Percentiles rank a stretch among this genome's conserved stretches.
These are phyloP conservation scores for Lepus americanus DNA, from an alignment of 2,113 vertebrate genomes.

Conservation along the genomic window DNA sequence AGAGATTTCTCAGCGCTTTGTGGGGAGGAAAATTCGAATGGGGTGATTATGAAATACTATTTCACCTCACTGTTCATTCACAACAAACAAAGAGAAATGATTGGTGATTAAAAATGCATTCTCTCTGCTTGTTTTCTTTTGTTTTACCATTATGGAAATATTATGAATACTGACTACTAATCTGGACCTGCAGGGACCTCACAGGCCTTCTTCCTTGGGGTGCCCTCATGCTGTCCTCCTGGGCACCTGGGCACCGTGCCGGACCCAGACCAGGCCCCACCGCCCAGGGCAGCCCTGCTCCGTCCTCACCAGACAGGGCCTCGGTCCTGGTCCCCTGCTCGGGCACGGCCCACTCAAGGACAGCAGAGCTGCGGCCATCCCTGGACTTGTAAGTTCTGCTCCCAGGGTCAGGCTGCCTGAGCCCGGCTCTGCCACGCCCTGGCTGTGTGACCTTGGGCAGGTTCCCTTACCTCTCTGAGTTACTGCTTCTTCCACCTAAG, in stretches of 20 bases:
- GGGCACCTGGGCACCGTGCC: too few species aligned
- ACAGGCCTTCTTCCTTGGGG: constrained; percentile 85
- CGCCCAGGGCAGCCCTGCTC: background rate
- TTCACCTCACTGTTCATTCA: constrained; percentile 91
- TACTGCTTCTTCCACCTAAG: background rate
- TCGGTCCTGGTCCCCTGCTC: background rate
- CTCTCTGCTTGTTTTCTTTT: constrained; percentile 92
- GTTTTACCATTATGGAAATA: constrained; percentile 93
- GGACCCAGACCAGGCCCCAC: too few species aligned
- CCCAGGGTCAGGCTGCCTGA: background rate
- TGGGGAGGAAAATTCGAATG: constrained; percentile 88
- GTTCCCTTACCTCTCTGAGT: constrained; percentile 6
- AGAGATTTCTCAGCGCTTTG: constrained; percentile 85
- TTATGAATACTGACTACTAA: constrained; percentile 93
- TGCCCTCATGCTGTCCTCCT: background rate
- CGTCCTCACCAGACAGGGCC: background rate
- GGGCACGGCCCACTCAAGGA: background rate
- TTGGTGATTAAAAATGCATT: constrained; percentile 94
- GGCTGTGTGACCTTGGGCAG: constrained; percentile 48
- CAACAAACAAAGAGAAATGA: constrained; percentile 93
- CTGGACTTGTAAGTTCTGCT: background rate
- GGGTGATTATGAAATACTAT: constrained; percentile 92
- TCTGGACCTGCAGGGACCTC: constrained; percentile 89
- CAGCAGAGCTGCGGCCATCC: background rate
- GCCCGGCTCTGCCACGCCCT: background rate